Percentiles rank a stretch among this genome's conserved stretches.
Evolutionary conservation across 1,140 invertebrate species (phyloP).

Genomic region (Drosophila bocqueti): DNA sequence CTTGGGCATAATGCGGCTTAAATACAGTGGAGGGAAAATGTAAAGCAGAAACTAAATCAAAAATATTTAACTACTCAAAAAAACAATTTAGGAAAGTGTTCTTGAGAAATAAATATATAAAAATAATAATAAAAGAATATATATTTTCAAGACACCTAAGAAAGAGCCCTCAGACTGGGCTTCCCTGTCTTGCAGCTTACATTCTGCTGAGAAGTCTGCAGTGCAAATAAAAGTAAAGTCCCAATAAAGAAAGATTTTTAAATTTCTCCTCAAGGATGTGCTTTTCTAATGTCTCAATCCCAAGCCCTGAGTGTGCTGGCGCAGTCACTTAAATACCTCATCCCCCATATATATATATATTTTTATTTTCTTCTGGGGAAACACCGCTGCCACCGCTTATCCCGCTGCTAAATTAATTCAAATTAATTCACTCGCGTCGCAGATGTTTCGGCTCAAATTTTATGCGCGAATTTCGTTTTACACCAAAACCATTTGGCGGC

Average conservation of each 20-base stretch:
- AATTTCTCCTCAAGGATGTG: slow-evolving; percentile 60
- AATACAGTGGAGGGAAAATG: slow-evolving; percentile 45
- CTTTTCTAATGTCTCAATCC: slow-evolving; percentile 65
- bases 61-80: no score
- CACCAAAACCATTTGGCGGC: slow-evolving; percentile 71
- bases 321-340: slow-evolving; percentile 26
- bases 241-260: slow-evolving; percentile 56
- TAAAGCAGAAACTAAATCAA: not conserved
- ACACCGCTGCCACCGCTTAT: slow-evolving; percentile 18
- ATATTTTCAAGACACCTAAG: not conserved
- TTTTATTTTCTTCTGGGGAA: slow-evolving; percentile 4
- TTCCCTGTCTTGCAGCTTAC: not conserved
- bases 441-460: slow-evolving; percentile 83
- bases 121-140: not conserved
- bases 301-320: slow-evolving; percentile 10
- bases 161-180: not conserved
- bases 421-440: slow-evolving; percentile 81
- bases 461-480: slow-evolving; percentile 79
- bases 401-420: slow-evolving; percentile 77
- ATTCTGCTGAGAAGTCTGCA: slow-evolving; percentile 17
- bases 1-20: slow-evolving; percentile 20
- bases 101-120: not conserved
- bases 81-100: not conserved
- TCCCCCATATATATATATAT: not conserved
- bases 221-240: slow-evolving; percentile 33